Evolutionary conservation across 1,140 invertebrate species (phyloP), one percentile per base, ranked within the genome.

Genomic region (Yoshiicerus persimilis): DNA sequence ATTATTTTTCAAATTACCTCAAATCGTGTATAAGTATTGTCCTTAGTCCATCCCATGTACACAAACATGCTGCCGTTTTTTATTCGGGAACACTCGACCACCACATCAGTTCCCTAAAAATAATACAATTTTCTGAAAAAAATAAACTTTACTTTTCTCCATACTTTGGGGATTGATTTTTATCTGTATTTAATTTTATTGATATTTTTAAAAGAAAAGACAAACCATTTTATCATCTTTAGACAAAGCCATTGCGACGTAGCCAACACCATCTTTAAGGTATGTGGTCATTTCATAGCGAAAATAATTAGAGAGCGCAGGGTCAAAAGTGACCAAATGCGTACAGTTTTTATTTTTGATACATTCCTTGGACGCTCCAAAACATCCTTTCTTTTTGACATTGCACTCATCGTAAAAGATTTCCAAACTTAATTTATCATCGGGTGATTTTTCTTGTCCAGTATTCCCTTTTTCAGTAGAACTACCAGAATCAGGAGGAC

Each of bases 141-240:
- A 8, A 62, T 20, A n/a, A 20, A 10, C 23, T 62, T n/a, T n/a
- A n/a, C n/a, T n/a, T n/a, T n/a, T n/a, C n/a, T n/a, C n/a, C n/a
- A n/a, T n/a, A n/a, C n/a, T n/a, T n/a, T n/a, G n/a, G n/a, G n/a
- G n/a, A n/a, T n/a, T n/a, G n/a, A n/a, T n/a, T n/a, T n/a, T n/a
- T n/a, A n/a, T n/a, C n/a, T n/a, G n/a, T n/a, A n/a, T n/a, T n/a
- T n/a, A n/a, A 41, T 41, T 64, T 10, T 64, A 64, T 23, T n/a
- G 20, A 64, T 64, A 11, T n/a, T 8, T n/a, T 8, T 41, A 13
- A 6, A 41, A 13, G 39, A 64, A 64, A 5, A 70, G 25, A 6
- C 75, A 23, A 56, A 87, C 87, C 87, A 87, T 87, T 30, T 64
- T 25, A 36, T 13, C 6, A 36, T 87, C 87, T 10, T 11, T 34